phyloP scores from a whole-genome alignment of 1,140 invertebrate species.

The Heliothis subflexa region DNA sequence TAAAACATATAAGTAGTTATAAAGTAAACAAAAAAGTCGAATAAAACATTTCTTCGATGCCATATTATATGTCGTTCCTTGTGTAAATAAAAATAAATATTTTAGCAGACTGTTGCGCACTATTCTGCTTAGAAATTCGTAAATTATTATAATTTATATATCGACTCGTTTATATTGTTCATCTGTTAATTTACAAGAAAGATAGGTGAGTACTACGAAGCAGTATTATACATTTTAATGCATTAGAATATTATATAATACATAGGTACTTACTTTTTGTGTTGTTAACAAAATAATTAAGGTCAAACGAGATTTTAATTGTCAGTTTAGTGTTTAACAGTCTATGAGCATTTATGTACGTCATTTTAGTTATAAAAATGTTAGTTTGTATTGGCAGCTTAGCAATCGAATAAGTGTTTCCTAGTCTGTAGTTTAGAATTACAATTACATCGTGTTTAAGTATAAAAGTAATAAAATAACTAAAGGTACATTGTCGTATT shows the following conservation, averaged over 20 bases:
- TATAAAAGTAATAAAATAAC: constrained; percentile 17
- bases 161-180: no score
- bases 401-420: constrained; percentile 41
- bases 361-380: not conserved
- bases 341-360: constrained; percentile 24
- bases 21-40: not conserved
- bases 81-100: constrained; percentile 3
- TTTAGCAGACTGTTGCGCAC: constrained; percentile 19
- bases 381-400: constrained; percentile 21
- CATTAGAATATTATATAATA: no score
- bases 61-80: constrained; percentile 37
- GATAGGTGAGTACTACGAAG: no score
- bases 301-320: not conserved
- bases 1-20: constrained; percentile 7
- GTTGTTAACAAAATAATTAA: not conserved
- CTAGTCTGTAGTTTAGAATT: constrained; percentile 44
- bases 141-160: not conserved
- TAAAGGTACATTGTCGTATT: not conserved
- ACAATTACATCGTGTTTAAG: constrained; percentile 12
- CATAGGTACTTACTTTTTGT: no score
- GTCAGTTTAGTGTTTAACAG: constrained; percentile 26
- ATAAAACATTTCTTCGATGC: constrained; percentile 30
- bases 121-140: not conserved
- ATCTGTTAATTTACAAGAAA: no score
- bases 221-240: no score